Percentiles rank a stretch among this genome's conserved stretches.
phyloP scores from a whole-genome alignment of 2,888 invertebrate species.

The Ophion obscuratus region DNA sequence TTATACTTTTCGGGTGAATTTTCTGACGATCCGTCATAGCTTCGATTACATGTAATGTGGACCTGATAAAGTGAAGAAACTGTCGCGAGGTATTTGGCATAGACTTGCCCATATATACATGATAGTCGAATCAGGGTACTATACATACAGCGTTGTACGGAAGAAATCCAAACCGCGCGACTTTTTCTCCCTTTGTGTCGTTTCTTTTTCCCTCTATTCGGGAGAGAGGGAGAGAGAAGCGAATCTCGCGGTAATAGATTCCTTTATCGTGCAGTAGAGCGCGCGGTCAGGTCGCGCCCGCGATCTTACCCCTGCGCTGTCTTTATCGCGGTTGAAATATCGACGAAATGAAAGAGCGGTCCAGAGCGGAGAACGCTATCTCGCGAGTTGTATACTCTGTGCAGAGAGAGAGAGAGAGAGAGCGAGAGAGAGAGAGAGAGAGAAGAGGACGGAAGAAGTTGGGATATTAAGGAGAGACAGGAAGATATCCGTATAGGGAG shows the following conservation, averaged over 20 bases:
- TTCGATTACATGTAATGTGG: not conserved
- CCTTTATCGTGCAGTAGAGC: slow-evolving; percentile 75
- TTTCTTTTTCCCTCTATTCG: slow-evolving; percentile 44
- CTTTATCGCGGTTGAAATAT: slow-evolving; percentile 79
- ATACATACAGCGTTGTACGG: slow-evolving; percentile 22
- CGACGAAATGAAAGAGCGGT: slow-evolving; percentile 75
- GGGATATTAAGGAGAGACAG: slow-evolving; percentile 42
- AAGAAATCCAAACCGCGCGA: slow-evolving; percentile 60
- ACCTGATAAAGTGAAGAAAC: not conserved
- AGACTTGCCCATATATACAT: slow-evolving; percentile 17
- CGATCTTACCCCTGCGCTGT: slow-evolving; percentile 70
- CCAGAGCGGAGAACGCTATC: slow-evolving; percentile 42
- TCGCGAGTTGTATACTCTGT: slow-evolving; percentile 39
- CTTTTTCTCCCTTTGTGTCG: slow-evolving; percentile 47
- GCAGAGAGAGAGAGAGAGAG: slow-evolving; percentile 23
- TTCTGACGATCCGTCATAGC: too few species aligned
- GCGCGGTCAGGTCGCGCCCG: slow-evolving; percentile 65
- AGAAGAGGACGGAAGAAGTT: slow-evolving; percentile 2
- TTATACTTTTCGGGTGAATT: too few species aligned
- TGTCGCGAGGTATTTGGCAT: not conserved
- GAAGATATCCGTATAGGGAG: slow-evolving; percentile 38
- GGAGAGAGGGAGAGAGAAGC: slow-evolving; percentile 22
- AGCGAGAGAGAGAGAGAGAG: slow-evolving; percentile 10
- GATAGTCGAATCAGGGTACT: slow-evolving; percentile 7
- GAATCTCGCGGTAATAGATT: slow-evolving; percentile 77